Conservation (phyloP, 2,113 vertebrate genomes). For the Heliornis fulica region DNA sequence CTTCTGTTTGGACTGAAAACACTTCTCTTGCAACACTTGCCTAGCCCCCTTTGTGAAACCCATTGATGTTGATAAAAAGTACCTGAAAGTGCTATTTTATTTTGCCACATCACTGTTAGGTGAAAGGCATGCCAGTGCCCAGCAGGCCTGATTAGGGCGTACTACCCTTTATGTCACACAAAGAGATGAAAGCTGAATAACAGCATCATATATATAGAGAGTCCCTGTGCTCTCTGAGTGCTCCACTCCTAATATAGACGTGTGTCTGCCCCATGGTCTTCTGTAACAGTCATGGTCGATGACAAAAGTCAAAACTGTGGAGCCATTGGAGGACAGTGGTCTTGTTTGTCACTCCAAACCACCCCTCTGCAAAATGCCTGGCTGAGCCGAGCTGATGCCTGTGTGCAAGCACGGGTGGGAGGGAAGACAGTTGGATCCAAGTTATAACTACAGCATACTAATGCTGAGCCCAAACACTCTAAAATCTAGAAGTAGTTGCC, state of each 20-base stretch:
- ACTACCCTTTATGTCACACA: neutral
- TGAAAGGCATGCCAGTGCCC: neutral
- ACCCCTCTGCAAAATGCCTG: neutral
- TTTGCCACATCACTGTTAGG: neutral
- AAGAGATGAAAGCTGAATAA: neutral
- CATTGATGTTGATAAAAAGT: neutral
- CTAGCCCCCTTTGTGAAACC: neutral
- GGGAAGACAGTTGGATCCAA: neutral
- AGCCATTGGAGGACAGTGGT: neutral
- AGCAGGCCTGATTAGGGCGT: neutral
- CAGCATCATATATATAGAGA: neutral
- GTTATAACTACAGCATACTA: neutral
- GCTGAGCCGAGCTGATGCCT: neutral
- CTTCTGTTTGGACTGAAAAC: neutral
- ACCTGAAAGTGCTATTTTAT: neutral
- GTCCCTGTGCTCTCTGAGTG: neutral
- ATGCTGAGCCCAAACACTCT: neutral
- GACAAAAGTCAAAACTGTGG: neutral
- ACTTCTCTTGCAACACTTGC: neutral
- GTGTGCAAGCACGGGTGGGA: neutral
- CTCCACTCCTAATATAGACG: rapidly evolving
- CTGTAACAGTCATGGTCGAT: neutral
- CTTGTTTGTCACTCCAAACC: neutral
- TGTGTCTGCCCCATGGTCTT: neutral
- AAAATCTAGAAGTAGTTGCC: neutral